phyloP scores from a whole-genome alignment of 2,113 vertebrate genomes.

The Dasypus novemcinctus region DNA sequence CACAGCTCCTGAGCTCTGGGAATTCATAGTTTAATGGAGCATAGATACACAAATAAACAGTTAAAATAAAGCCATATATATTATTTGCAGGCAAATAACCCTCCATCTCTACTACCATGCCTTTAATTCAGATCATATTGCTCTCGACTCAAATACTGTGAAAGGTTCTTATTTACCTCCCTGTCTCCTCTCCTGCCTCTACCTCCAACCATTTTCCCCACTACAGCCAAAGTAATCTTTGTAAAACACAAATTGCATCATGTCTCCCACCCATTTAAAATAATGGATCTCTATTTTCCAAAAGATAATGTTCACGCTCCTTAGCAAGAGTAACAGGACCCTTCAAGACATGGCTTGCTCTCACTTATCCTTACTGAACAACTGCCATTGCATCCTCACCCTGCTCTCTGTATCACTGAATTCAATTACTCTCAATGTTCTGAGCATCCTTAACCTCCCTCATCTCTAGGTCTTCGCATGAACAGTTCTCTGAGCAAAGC shows the following conservation, averaged over 20 bases:
- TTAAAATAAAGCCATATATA: neutral
- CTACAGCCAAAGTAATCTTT: neutral
- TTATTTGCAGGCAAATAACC: neutral
- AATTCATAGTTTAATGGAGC: neutral
- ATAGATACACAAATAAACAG: neutral
- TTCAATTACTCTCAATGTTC: neutral
- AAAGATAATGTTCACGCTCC: neutral
- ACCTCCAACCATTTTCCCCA: neutral
- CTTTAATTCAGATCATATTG: neutral
- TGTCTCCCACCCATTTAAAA: neutral
- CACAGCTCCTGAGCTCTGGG: neutral
- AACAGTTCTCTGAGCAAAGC: neutral
- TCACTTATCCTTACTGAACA: neutral
- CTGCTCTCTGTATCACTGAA: neutral
- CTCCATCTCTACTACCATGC: accelerated
- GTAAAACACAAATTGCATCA: neutral
- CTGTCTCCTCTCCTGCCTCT: neutral
- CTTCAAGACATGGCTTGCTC: neutral
- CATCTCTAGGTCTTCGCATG: neutral
- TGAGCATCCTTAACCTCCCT: neutral
- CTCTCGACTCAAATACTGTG: neutral
- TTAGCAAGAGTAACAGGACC: neutral
- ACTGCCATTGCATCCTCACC: neutral
- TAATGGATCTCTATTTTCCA: neutral
- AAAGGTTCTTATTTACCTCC: neutral